Conservation (phyloP, 2,113 vertebrate species). For the Gallinago media region DNA sequence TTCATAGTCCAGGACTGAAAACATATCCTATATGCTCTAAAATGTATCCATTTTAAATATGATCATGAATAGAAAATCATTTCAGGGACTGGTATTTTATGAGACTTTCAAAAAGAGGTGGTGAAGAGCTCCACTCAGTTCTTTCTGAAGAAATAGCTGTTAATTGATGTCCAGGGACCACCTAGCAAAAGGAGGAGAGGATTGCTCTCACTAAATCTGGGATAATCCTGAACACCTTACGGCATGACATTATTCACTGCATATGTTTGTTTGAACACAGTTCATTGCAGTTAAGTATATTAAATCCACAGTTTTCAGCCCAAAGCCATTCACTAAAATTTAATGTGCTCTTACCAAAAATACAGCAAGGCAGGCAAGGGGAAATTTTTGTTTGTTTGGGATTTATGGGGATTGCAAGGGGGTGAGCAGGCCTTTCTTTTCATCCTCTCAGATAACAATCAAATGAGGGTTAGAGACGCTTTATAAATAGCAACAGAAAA, state of each 20-base stretch:
- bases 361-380: neutral
- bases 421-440: neutral
- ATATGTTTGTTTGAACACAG: neutral
- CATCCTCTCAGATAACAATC: neutral
- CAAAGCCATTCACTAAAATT: neutral
- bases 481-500: conserved; percentile 28
- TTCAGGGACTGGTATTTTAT: neutral
- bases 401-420: neutral
- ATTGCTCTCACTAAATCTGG: neutral
- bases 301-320: neutral
- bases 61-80: neutral
- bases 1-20: neutral
- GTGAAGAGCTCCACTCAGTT: neutral
- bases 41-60: neutral
- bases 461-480: neutral
- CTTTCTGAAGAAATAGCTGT: neutral
- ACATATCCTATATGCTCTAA: neutral
- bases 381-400: neutral
- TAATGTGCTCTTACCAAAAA: neutral
- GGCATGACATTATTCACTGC: neutral
- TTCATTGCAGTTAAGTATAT: neutral
- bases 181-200: neutral
- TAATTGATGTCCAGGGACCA: neutral
- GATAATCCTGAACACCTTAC: neutral
- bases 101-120: neutral